Conservation (phyloP, 1,140 invertebrate species). For the Aphaenogaster floridana region DNA sequence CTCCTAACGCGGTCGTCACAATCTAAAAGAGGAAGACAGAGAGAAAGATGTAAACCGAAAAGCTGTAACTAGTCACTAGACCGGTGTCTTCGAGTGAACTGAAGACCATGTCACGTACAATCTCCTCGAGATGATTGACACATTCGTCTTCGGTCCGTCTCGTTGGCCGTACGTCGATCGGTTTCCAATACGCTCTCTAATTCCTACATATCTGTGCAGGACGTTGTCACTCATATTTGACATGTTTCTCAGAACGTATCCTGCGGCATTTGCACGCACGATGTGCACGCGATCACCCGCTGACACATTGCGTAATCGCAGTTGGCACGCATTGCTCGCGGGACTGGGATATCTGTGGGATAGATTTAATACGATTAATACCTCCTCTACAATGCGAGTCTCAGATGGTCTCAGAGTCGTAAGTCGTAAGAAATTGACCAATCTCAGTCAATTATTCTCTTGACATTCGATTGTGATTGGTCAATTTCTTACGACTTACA, state of each 20-base stretch:
- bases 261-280: slow-evolving; percentile 53
- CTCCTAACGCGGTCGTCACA: not conserved
- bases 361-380: not conserved
- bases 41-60: not conserved
- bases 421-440: too few species aligned
- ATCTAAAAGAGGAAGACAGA: not conserved
- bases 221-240: slow-evolving; percentile 71
- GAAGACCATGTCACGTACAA: slow-evolving; percentile 50
- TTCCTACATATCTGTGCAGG: slow-evolving; percentile 65
- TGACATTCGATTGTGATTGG: too few species aligned
- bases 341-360: not conserved
- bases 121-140: slow-evolving; percentile 61
- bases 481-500: too few species aligned
- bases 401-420: too few species aligned
- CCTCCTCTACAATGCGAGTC: too few species aligned
- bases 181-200: slow-evolving; percentile 64
- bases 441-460: too few species aligned
- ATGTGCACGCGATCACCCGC: slow-evolving; percentile 39
- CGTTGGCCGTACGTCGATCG: slow-evolving; percentile 51
- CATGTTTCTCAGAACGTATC: slow-evolving; percentile 58
- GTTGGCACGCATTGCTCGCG: not conserved
- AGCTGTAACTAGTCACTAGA: not conserved
- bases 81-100: slow-evolving; percentile 14
- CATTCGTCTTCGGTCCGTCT: slow-evolving; percentile 68
- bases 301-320: slow-evolving; percentile 25